Conservation (phyloP, 2,888 invertebrate species). For the Helobdella robusta region DNA sequence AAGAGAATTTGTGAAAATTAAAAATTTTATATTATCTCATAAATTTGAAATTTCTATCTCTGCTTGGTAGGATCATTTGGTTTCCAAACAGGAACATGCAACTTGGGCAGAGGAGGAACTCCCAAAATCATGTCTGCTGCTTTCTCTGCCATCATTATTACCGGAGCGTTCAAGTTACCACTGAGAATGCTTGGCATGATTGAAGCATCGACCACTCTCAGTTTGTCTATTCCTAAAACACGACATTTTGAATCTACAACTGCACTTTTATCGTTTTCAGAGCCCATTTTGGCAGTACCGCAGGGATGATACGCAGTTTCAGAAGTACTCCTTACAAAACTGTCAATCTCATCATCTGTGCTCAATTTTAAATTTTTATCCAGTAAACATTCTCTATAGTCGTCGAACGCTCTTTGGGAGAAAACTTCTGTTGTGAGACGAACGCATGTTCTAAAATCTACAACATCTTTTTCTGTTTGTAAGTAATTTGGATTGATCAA, state of each 20-base stretch:
- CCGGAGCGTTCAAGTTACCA: conserved; percentile 59
- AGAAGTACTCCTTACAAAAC: conserved; percentile 43
- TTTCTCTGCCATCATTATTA: conserved; percentile 53
- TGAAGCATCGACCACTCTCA: conserved; percentile 71
- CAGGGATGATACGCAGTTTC: conserved; percentile 68
- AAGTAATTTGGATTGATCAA: conserved; percentile 86
- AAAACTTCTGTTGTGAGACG: conserved; percentile 44
- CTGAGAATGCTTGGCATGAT: conserved; percentile 68
- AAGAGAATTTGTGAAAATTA: too few species aligned
- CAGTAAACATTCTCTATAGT: conserved; percentile 37
- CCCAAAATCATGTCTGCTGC: conserved; percentile 52
- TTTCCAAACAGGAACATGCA: conserved; percentile 44
- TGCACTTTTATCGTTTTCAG: conserved; percentile 49
- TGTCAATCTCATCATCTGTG: conserved; percentile 47
- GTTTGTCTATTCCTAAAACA: conserved; percentile 54
- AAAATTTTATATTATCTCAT: too few species aligned
- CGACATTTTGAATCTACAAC: conserved; percentile 60
- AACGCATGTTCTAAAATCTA: conserved; percentile 42
- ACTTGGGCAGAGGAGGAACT: conserved; percentile 41
- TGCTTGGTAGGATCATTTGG: too few species aligned
- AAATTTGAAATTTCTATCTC: too few species aligned
- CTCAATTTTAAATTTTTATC: conserved; percentile 30
- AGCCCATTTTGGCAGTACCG: conserved; percentile 68
- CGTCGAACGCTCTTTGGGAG: conserved; percentile 46
- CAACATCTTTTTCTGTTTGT: conserved; percentile 55